Base-by-base conservation (phyloP, 1,140 invertebrate species). In the Melitaea cinxia region DNA sequence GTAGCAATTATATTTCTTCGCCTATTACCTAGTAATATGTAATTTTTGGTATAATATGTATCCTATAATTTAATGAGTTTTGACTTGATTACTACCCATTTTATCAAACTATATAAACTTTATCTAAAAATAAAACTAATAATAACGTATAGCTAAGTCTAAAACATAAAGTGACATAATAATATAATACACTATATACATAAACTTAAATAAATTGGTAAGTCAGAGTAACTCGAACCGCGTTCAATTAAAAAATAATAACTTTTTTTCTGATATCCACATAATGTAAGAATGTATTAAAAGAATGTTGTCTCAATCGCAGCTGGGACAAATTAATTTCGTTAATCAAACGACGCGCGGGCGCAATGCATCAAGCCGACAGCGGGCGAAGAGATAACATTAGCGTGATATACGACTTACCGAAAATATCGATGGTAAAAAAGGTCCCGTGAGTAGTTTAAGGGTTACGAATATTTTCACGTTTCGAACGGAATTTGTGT, bases 261-360 rank as follows among this genome's bases (percentile, higher is more conserved):
- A 15, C 2, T 47, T 23, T 47, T 23, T 21, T n/a, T 9, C 3
- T 12, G 19, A 3, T 47, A 28, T 28, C 14, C 49, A 52, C 24
- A 52, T 52, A 59, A 61, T 70, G 57, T 70, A 66, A 62, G 61
- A 55, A 61, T 61, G 55, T 59, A 63, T 62, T 65, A 72, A 73
- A 73, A 76, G 68, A 78, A 78, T 76, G 73, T 71, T 67, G 71
- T 74, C 70, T 72, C 75, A 73, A 80, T 80, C 72, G 73, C 70
- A 77, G 78, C 72, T 74, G 81, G 66, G 75, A 89, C 84, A 85
- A 89, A 89, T 87, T 89, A 89, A 89, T 89, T 89, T 85, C 69
- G 78, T 87, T 87, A 89, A 89, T 85, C 82, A 83, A 82, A 62
- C 52, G 63, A 68, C 72, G 77, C 79, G 76, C 82, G 65, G 57